A percentile compares a stretch with the other conserved stretches of the same genome.
phyloP scores from a whole-genome alignment of 2,113 vertebrate species.

The Rynchops niger region DNA sequence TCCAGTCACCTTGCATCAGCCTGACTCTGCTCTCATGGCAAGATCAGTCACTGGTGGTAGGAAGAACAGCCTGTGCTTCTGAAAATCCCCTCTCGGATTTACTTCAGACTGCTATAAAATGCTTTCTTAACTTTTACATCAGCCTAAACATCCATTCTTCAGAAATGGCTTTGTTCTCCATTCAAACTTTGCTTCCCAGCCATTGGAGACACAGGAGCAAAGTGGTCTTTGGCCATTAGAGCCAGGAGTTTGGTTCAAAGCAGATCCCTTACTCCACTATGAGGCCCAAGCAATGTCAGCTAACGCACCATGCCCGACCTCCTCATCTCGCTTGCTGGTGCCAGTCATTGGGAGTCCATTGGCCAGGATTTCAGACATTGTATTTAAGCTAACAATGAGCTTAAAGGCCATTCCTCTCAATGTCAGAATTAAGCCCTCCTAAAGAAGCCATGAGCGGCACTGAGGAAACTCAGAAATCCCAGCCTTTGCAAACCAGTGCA shows the following conservation, averaged over 20 bases:
- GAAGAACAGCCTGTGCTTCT: not conserved
- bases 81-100: not conserved
- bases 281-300: not conserved
- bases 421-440: not conserved
- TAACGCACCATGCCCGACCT: rapidly evolving
- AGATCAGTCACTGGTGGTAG: not conserved
- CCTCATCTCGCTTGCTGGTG: not conserved
- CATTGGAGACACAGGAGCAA: not conserved
- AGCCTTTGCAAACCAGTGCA: not conserved
- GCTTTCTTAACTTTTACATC: not conserved
- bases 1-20: not conserved
- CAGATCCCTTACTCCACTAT: not conserved
- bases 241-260: not conserved
- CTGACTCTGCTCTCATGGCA: not conserved
- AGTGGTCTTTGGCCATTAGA: not conserved
- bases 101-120: not conserved
- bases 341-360: not conserved
- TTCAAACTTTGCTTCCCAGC: not conserved
- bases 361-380: not conserved
- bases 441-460: rapidly evolving
- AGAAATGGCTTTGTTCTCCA: not conserved
- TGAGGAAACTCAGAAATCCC: not conserved
- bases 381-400: not conserved
- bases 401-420: not conserved
- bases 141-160: not conserved